Base-by-base conservation (phyloP, 2,797 vertebrate species). In the Paramormyrops hopkinsi region DNA sequence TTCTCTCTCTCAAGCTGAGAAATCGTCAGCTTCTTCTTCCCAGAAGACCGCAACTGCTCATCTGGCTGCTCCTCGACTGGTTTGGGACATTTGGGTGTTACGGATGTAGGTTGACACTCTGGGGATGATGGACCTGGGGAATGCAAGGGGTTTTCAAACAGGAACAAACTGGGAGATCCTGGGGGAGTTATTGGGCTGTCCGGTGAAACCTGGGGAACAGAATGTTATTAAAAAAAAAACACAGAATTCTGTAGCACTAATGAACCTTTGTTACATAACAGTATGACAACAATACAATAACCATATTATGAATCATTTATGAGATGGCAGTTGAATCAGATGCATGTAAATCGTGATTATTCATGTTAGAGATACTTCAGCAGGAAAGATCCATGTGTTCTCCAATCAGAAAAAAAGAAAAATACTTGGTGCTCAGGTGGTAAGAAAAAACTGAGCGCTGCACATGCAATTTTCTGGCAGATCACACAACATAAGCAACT, bases 1-100 rank as follows among this genome's bases (percentile, higher is more conserved):
- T 59, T 89, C 19, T 86, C 90, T 56, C 65, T 94, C 85, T 94
- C 93, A 51, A 93, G 92, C 4, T 9, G 48, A 46, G n/a, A 89
- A 83, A 94, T 93, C 11, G 82, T 90, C 87, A 54, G 33, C 54
- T 86, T 90, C 88, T 73, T 90, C 82, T 56, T 86, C 54, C 48
- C 76, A 51, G 22, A 19, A 46, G 46, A 33, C 84, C 2, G 22
- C 22, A 82, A 82, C 44, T 44, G 48, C 33, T 22, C n/a, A 86
- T 25, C 51, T 3, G 53, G 19, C 29, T 50, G 87, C 33, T 69
- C 22, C 56, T 5, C 8, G 25, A 44, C 17, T 62, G 29, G 37
- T 14, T 76, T 41, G 9, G 82, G 53, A 22, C 87, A 9, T 53
- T 65, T 51, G 51, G 33, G 12, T 82, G 29, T 48, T 22, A 33